Percentiles rank a stretch among this genome's conserved stretches.
phyloP scores from a whole-genome alignment of 1,140 invertebrate species.

The Heliconius eleuchia region DNA sequence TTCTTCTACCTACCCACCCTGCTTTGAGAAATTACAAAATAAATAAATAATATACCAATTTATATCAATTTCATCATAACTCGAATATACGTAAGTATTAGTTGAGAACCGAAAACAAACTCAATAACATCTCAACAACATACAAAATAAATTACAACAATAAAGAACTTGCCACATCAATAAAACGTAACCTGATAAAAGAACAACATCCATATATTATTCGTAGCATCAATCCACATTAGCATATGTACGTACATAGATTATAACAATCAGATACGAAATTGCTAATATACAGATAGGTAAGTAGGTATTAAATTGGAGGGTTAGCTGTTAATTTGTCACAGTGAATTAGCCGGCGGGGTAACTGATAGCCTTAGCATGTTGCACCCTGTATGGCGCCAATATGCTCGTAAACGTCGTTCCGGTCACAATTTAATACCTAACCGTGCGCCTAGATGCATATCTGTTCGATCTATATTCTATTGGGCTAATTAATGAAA shows the following conservation, averaged over 20 bases:
- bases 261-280: slow-evolving; percentile 24
- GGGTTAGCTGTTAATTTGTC: slow-evolving; percentile 77
- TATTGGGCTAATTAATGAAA: slow-evolving; percentile 48
- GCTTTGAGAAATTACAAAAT: no score
- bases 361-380: slow-evolving; percentile 78
- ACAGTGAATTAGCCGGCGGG: slow-evolving; percentile 78
- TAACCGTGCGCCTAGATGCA: slow-evolving; percentile 69
- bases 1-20: no score
- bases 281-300: slow-evolving; percentile 39
- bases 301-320: slow-evolving; percentile 45
- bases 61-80: neutral
- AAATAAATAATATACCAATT: neutral
- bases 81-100: neutral
- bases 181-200: slow-evolving; percentile 26
- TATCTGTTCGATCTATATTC: slow-evolving; percentile 57
- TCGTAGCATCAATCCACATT: slow-evolving; percentile 12
- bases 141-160: slow-evolving; percentile 13
- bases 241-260: slow-evolving; percentile 26
- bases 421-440: slow-evolving; percentile 71
- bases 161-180: slow-evolving; percentile 24
- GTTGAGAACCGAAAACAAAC: neutral
- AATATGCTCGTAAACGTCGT: slow-evolving; percentile 77
- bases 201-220: slow-evolving; percentile 19
- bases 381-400: slow-evolving; percentile 73
- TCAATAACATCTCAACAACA: neutral